These are phyloP conservation scores for Nebria salina DNA, from an alignment of 2,888 invertebrate species.

Conservation along the genomic window DNA sequence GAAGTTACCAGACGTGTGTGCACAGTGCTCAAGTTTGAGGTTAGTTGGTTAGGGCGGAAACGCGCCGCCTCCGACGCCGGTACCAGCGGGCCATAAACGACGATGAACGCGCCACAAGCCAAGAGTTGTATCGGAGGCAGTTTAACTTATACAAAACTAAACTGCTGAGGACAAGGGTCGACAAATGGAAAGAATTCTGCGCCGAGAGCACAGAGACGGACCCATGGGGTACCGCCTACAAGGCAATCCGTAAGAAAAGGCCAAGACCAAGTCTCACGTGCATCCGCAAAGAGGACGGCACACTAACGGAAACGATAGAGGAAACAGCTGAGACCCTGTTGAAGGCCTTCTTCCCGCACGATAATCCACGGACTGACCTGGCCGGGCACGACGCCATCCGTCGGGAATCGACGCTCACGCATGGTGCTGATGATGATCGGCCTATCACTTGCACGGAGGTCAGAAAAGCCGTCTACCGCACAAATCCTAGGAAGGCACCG, in stretches of 20 bases:
- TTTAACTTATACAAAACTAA: no score
- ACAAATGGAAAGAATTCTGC: no score
- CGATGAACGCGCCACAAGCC: no score
- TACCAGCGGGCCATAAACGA: no score
- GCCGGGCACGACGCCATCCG: background rate
- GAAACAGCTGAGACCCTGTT: slow-evolving; percentile 24
- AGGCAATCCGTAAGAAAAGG: background rate
- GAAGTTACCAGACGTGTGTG: no score
- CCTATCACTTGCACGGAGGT: slow-evolving; percentile 18
- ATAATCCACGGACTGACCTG: slow-evolving; percentile 12
- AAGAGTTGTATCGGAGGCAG: no score
- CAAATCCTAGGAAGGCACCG: slow-evolving; percentile 21
- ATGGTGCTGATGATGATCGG: background rate
- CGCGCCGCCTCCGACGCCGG: no score
- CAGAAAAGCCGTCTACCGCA: slow-evolving; percentile 10
- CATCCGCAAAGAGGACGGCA: background rate
- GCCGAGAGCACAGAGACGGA: no score
- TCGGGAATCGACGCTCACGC: background rate
- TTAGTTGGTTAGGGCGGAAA: no score
- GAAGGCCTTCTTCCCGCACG: slow-evolving; percentile 31
- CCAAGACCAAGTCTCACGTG: background rate
- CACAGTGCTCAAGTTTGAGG: no score
- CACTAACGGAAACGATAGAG: slow-evolving; percentile 9
- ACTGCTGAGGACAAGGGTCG: no score
- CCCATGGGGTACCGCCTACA: no score